Base-by-base conservation (phyloP, 2,888 invertebrate species). In the Leucania comma region DNA sequence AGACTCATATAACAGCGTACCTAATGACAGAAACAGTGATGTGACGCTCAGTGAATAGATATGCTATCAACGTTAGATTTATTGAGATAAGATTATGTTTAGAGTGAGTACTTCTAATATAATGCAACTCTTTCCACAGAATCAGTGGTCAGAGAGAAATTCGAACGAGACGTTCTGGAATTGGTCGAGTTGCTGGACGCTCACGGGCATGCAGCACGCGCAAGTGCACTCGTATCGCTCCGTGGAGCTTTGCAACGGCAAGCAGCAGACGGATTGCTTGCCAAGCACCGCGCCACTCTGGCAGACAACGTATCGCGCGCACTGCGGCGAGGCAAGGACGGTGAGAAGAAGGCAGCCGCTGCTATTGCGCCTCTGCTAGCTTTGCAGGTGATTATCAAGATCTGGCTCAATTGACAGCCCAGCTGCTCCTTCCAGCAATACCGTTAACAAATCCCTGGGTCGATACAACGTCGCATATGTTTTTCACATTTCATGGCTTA, bases 111-210 rank as follows among this genome's bases (percentile, higher is more conserved):
- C 17, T 42, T 42, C 4, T 42, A 42, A 42, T 42, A 17, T 42
- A 17, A 42, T 6, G 38, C 4, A 14, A 17, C 1, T 17, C 17
- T 4, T 35, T 24, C 29, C 78, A 20, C 88, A 91, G 98, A 98
- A 62, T 91, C 93, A 68, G 95, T 96, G 50, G 86, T 90, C 35
- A 96, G 95, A 78, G 97, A 97, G 85, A 96, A 97, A 75, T 97
- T 98, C 82, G 99, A 99, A 93, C 99, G 99, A 85, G 98, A 98
- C 91, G 96, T 99, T 35, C 96, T 97, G 35, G 98, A 99, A 89
- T 97, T 98, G 1, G 97, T 99, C 63, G 99, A 99, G 89, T 98
- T 98, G 26, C 96, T 99, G 53, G 97, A 97, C 24, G 98, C 99
- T 82, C 98, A 99, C 87, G 98, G 98, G 78, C 97, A 98, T 12